phyloP scores from a whole-genome alignment of 2,888 invertebrate species.

The Agriotes lineatus region DNA sequence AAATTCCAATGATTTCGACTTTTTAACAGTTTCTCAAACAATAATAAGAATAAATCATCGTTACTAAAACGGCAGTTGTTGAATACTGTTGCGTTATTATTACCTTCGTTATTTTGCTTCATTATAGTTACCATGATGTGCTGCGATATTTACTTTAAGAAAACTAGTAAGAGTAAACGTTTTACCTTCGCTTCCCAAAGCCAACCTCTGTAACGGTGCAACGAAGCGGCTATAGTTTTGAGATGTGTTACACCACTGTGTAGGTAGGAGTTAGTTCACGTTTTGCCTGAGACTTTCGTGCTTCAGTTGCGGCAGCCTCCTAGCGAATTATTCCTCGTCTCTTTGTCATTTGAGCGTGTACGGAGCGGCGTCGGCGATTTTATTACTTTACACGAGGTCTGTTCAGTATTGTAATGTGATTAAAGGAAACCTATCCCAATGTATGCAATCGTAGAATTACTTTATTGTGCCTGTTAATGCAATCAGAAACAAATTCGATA shows the following conservation, averaged over 20 bases:
- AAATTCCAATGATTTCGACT: no score
- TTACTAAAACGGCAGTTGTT: no score
- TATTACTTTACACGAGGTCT: constrained; percentile 33
- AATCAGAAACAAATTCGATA: constrained; percentile 58
- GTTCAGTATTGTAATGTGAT: constrained; percentile 62
- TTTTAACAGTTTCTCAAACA: no score
- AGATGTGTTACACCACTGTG: constrained; percentile 12
- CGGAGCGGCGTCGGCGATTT: no score
- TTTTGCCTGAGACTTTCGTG: neutral
- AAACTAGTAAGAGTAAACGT: no score
- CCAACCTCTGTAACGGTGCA: no score
- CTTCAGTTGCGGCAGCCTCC: no score
- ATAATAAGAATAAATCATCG: no score
- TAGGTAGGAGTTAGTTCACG: neutral
- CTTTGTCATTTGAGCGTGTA: no score
- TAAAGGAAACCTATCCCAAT: constrained; percentile 39
- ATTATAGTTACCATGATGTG: constrained; percentile 13
- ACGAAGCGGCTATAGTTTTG: constrained; percentile 15
- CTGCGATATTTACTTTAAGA: constrained; percentile 7
- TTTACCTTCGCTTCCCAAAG: no score
- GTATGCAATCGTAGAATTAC: constrained; percentile 57
- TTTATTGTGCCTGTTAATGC: constrained; percentile 64
- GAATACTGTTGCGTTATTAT: no score
- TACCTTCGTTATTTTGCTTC: no score
- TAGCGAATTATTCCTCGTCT: neutral